A percentile compares a stretch with the other conserved stretches of the same genome.
Conservation (phyloP, 2,888 invertebrate species). For the Linyphia triangularis region DNA sequence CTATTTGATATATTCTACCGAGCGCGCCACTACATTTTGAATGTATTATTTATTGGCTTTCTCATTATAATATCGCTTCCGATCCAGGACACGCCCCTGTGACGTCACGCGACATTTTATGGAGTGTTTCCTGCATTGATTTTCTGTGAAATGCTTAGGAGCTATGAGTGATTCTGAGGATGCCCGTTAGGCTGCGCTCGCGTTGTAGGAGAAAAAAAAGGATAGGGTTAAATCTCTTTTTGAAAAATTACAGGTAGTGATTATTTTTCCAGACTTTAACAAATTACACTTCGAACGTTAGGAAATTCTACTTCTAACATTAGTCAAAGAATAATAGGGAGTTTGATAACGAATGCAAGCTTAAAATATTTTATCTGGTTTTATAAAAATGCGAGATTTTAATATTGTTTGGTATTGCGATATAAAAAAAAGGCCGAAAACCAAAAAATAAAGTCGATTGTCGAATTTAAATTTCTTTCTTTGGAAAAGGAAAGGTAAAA, state of each 20-base stretch:
- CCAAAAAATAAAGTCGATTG: too few relatives aligned
- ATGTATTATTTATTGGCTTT: constrained; percentile 70
- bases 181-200: constrained; percentile 28
- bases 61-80: constrained; percentile 75
- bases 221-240: neutral
- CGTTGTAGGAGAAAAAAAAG: neutral
- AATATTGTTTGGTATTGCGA: too few relatives aligned
- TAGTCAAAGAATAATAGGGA: too few relatives aligned
- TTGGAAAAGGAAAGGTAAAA: too few relatives aligned
- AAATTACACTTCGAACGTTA: too few relatives aligned
- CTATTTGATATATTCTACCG: neutral
- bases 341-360: too few relatives aligned
- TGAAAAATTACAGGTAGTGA: neutral
- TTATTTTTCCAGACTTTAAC: too few relatives aligned
- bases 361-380: too few relatives aligned
- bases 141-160: constrained; percentile 26
- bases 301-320: too few relatives aligned
- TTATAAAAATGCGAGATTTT: too few relatives aligned
- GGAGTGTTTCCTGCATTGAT: constrained; percentile 62
- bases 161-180: constrained; percentile 22
- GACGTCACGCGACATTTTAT: constrained; percentile 55
- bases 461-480: too few relatives aligned
- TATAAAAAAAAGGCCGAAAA: too few relatives aligned
- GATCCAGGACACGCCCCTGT: constrained; percentile 61
- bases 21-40: constrained; percentile 51